phyloP scores from a whole-genome alignment of 1,140 invertebrate genomes.

The Bursaphelenchus mucronatus region DNA sequence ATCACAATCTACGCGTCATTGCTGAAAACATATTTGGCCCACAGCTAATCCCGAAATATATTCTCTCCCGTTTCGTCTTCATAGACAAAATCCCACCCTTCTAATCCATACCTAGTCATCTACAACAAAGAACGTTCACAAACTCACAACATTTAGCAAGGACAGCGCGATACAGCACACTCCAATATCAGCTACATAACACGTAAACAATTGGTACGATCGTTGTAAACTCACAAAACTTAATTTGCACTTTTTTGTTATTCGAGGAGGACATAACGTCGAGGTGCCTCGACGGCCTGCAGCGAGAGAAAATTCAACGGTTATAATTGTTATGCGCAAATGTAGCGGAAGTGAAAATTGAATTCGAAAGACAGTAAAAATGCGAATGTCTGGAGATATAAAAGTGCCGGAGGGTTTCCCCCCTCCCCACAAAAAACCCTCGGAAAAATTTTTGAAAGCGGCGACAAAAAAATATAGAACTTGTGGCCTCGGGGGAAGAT shows the following conservation, averaged over 20 bases:
- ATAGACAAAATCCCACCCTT: neutral
- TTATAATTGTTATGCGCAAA: neutral
- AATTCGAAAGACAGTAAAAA: neutral
- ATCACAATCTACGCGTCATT: too few species aligned
- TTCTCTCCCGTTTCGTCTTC: too few species aligned
- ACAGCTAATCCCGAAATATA: too few species aligned
- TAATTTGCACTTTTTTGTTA: slow-evolving; percentile 50
- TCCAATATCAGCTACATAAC: neutral
- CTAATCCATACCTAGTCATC: neutral
- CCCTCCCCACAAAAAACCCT: neutral
- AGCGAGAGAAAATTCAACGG: slow-evolving; percentile 4
- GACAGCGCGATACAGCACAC: neutral
- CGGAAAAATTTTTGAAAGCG: neutral
- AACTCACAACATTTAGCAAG: neutral
- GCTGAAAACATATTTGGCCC: too few species aligned
- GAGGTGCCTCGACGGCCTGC: slow-evolving; percentile 1
- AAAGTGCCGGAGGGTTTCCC: neutral
- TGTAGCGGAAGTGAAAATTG: slow-evolving; percentile 16
- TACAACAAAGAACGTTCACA: neutral
- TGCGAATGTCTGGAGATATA: too few species aligned
- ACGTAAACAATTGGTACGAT: neutral
- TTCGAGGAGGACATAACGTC: slow-evolving; percentile 33
- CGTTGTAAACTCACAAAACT: slow-evolving; percentile 47
- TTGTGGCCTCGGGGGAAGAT: too few species aligned
- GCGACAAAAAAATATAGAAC: too few species aligned